A percentile compares a stretch with the other conserved stretches of the same genome.
These are phyloP conservation scores for Hyposoter didymator DNA, from an alignment of 2,888 invertebrate species.

Conservation along the genomic window DNA sequence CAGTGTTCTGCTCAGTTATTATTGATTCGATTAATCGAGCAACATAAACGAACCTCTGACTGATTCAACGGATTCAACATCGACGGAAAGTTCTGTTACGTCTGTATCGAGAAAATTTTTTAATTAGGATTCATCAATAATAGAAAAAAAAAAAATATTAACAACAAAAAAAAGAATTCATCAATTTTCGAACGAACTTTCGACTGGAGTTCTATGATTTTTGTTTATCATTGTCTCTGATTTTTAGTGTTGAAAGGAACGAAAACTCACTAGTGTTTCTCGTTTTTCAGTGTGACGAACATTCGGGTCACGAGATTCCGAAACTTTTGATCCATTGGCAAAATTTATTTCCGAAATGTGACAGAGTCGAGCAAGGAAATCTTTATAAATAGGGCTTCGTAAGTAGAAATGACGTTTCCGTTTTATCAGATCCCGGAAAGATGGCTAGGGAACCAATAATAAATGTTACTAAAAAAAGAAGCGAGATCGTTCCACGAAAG, in stretches of 20 bases:
- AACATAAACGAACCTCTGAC: background rate
- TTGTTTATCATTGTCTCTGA: too few species aligned
- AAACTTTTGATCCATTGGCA: constrained; percentile 21
- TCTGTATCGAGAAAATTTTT: too few species aligned
- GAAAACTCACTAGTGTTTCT: background rate
- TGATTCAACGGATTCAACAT: background rate
- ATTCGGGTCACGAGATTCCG: background rate
- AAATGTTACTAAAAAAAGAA: background rate
- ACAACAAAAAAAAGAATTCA: too few species aligned
- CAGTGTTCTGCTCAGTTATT: background rate
- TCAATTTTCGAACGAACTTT: too few species aligned
- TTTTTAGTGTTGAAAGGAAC: too few species aligned
- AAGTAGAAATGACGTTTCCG: constrained; percentile 7
- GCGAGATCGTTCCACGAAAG: background rate
- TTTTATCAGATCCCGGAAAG: background rate
- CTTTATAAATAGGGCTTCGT: constrained; percentile 5
- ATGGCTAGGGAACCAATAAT: background rate
- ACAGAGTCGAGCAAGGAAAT: background rate
- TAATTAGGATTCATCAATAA: too few species aligned
- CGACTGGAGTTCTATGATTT: too few species aligned
- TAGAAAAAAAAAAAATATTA: too few species aligned
- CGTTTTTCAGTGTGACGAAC: background rate
- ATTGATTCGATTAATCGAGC: background rate
- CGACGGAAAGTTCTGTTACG: too few species aligned
- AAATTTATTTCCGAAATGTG: constrained; percentile 1